Evolutionary conservation across 2,888 invertebrate species (phyloP), one percentile per base, ranked within the genome.

Genomic region (Elegia similella): DNA sequence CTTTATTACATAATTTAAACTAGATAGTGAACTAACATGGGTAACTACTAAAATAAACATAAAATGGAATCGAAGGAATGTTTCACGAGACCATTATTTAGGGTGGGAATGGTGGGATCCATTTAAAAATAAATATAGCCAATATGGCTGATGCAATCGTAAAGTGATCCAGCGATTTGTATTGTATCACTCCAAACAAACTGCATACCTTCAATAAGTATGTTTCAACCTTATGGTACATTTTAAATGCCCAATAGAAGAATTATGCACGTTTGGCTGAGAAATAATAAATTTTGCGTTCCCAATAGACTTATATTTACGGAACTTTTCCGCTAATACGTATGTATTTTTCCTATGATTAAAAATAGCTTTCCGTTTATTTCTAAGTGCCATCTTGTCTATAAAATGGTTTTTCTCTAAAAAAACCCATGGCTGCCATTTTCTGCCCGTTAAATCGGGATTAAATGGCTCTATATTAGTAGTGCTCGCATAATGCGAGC

Each of bases 381-480:
- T 88, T 65, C 70, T 85, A 3, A 76, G 63, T 32, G 86, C 86
- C 92, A 92, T 92, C 76, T 84, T 86, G 64, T 92, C 92, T 62
- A 92, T 82, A 61, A 89, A 86, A 65, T 68, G 65, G 69, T 83
- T 85, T 76, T 86, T 90, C 62, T 89, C 89, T 59, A 92, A 68
- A 66, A 87, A 89, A 15, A 92, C 92, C 88, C 89, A 91, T 0
- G 92, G 92, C 71, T 92, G 92, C 92, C 92, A 92, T 66, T 91
- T 92, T 59, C 86, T 82, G 6, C 92, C 92, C 1, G 92, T 91
- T 62, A 92, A 71, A 63, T 92, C 92, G 16, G 92, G 92, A 67
- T 88, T 87, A 58, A 73, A 86, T 42, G 71, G 66, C 50, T 80
- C 67, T 62, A 77, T 80, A 59, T 75, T 70, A 55, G 80, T 67